phyloP scores from a whole-genome alignment of 2,797 vertebrate genomes.

The Enteromius treurensis region DNA sequence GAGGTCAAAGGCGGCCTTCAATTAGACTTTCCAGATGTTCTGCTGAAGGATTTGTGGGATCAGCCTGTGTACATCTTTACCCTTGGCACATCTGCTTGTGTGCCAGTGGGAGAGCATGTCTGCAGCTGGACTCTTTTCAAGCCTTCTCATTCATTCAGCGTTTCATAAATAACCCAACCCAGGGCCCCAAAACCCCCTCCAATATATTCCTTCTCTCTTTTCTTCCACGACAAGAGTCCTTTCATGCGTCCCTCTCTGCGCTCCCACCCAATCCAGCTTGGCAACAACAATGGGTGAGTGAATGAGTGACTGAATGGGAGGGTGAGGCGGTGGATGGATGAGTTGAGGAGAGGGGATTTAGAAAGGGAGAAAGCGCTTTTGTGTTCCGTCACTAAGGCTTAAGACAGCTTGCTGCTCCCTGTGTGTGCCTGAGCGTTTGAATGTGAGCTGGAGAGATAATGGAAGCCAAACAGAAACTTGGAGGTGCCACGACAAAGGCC shows the following conservation, averaged over 20 bases:
- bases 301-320: constrained; percentile 55
- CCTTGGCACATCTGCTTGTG: constrained; percentile 22
- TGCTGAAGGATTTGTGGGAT: not conserved
- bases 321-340: constrained; percentile 38
- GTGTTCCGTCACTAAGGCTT: constrained; percentile 32
- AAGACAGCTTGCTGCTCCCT: constrained; percentile 14
- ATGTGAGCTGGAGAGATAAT: constrained; percentile 33
- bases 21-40: constrained; percentile 18
- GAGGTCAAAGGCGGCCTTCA: not conserved
- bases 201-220: constrained; percentile 39
- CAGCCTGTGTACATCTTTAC: constrained; percentile 10
- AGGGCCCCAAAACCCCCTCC: constrained; percentile 14
- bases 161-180: constrained; percentile 9
- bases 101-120: constrained; percentile 13
- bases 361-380: constrained; percentile 42
- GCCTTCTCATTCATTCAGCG: constrained; percentile 30
- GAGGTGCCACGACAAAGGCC: constrained; percentile 44
- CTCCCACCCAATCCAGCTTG: constrained; percentile 44
- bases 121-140: constrained; percentile 56
- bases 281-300: constrained; percentile 55
- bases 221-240: constrained; percentile 44
- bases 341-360: constrained; percentile 50
- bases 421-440: constrained; percentile 30
- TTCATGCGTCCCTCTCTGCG: constrained; percentile 46
- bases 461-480: constrained; percentile 40